Evolutionary conservation across 1,140 invertebrate species (phyloP), one percentile per base, ranked within the genome.

Genomic region (Arion vulgaris): DNA sequence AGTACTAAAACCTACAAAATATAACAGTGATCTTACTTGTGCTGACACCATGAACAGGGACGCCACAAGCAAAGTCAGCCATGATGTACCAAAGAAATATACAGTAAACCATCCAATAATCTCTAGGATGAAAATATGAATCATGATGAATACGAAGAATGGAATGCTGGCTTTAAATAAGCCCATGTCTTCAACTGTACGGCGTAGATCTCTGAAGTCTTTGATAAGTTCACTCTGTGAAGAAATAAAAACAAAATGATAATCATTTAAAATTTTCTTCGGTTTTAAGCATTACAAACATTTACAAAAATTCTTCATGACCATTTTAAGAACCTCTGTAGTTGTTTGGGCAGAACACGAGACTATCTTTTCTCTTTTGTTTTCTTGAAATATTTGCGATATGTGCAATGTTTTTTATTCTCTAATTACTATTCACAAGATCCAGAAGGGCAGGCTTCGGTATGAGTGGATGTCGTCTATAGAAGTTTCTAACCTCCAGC

Each of bases 101-200:
- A 88, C 66, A 34, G 83, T 82, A n/a, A 84, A 68, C 86, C 85
- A 79, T 68, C 86, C 91, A n/a, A 87, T 19, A 11, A 90, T 69
- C 80, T 92, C 90, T 23, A 92, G 73, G 0, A 85, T 49, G 4
- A 92, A 72, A n/a, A 92, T 91, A 66, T 91, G 90, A 41, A 87
- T 71, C 45, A 91, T 77, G 53, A 89, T 86, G 9, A 86, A 73
- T 19, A 83, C 57, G 79, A 86, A 92, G 77, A 92, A 92, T 57
- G 77, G 79, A 17, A 83, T 80, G 51, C 90, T 91, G 11, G 87
- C 86, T 80, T 89, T 86, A 78, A 92, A 90, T n/a, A 91, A 73
- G 23, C 85, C 88, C 87, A 86, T 89, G 26, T 89, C 87, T 76
- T 91, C 90, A 0, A 87, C 87, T 83, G 86, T 83, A 38, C 87